phyloP scores from a whole-genome alignment of 2,113 vertebrate species.

The Bubo bubo region DNA sequence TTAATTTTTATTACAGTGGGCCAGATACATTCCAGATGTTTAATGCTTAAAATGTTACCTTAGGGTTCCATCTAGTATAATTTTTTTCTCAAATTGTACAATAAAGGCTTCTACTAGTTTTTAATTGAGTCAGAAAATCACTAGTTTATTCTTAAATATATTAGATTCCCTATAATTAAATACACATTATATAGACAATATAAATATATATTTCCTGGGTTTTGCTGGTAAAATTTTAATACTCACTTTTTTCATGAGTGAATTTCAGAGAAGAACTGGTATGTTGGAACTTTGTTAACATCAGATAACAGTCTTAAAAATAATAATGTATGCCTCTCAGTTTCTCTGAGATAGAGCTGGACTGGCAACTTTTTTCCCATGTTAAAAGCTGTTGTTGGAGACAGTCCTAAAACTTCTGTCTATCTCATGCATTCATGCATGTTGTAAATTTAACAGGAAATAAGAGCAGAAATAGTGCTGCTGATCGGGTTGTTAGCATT shows the following conservation, averaged over 20 bases:
- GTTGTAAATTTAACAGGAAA: neutral
- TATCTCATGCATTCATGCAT: neutral
- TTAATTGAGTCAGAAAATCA: neutral
- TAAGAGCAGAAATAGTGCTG: neutral
- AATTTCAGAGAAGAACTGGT: neutral
- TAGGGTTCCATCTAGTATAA: constrained; percentile 11
- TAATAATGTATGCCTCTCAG: neutral
- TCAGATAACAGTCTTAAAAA: neutral
- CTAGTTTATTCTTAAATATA: constrained; percentile 1
- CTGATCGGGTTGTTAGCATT: neutral
- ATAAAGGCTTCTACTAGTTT: neutral
- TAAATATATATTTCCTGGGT: neutral
- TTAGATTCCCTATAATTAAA: neutral
- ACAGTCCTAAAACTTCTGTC: neutral
- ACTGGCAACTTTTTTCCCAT: neutral
- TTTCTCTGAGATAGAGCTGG: neutral
- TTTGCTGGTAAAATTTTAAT: neutral
- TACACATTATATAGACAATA: neutral
- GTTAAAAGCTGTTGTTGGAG: neutral
- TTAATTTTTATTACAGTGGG: constrained; percentile 50
- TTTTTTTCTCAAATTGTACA: neutral
- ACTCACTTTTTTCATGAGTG: neutral
- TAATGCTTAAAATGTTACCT: constrained; percentile 40
- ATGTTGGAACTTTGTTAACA: neutral
- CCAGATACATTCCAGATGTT: constrained; percentile 48